Conservation (phyloP, 2,113 vertebrate genomes). For the Heloderma charlesbogerti region DNA sequence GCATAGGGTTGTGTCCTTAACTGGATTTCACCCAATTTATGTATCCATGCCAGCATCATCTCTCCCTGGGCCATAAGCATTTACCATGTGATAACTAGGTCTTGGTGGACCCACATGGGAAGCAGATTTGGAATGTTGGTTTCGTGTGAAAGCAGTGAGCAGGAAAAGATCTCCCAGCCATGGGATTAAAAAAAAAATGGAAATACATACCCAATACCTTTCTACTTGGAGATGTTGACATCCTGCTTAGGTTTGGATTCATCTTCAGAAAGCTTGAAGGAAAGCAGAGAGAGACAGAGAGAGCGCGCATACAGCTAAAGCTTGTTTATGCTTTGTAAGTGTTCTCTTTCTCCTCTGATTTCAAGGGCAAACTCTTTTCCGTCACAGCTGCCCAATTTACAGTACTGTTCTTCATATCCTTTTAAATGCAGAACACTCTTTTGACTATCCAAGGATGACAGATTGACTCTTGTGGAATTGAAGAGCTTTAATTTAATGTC, state of each 20-base stretch:
- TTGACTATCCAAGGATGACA: constrained; percentile 36
- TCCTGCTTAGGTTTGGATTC: constrained; percentile 25
- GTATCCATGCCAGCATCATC: not conserved
- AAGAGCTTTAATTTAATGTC: constrained; percentile 48
- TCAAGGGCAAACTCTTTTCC: constrained; percentile 19
- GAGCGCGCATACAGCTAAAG: constrained; percentile 12
- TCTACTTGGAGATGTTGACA: not conserved
- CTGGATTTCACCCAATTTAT: too few species aligned
- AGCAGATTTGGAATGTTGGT: not conserved
- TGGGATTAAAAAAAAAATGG: constrained; percentile 19
- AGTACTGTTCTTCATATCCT: constrained; percentile 31
- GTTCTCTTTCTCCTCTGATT: constrained; percentile 9
- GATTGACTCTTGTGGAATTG: constrained; percentile 21
- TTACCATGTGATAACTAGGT: not conserved
- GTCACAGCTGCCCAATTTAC: not conserved
- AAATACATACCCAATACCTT: not conserved
- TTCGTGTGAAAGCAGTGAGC: not conserved
- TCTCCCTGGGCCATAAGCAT: not conserved
- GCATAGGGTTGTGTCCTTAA: too few species aligned
- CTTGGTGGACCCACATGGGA: not conserved
- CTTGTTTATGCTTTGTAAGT: constrained; percentile 29
- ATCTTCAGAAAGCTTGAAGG: constrained; percentile 15
- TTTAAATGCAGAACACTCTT: constrained; percentile 39
- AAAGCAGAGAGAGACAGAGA: not conserved
- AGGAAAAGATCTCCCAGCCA: not conserved